phyloP scores from a whole-genome alignment of 2,113 vertebrate species.

The Tor tambroides region DNA sequence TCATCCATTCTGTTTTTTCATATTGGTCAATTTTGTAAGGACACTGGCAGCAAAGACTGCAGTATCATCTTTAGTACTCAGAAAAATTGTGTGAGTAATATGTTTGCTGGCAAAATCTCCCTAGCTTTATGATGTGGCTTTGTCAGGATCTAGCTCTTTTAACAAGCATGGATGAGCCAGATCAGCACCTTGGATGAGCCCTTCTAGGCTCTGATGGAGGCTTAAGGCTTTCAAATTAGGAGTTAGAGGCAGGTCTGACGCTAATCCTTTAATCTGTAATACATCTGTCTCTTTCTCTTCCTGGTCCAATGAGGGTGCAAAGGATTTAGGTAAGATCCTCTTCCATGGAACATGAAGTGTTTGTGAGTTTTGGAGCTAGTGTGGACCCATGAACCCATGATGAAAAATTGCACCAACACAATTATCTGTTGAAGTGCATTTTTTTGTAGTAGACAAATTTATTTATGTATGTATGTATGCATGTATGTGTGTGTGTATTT shows the following conservation, averaged over 20 bases:
- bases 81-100: not conserved
- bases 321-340: slow-evolving; percentile 21
- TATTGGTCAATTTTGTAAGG: not conserved
- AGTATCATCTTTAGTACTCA: not conserved
- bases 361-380: not conserved
- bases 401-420: not conserved
- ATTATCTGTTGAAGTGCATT: not conserved
- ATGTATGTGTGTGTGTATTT: no score
- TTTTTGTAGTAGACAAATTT: no score
- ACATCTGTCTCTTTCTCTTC: slow-evolving; percentile 44
- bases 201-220: slow-evolving; percentile 36
- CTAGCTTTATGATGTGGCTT: slow-evolving; percentile 29
- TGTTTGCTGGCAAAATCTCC: not conserved
- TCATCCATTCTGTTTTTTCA: not conserved
- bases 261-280: slow-evolving; percentile 61
- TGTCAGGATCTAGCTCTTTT: slow-evolving; percentile 3
- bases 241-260: slow-evolving; percentile 25
- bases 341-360: slow-evolving; percentile 7
- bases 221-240: slow-evolving; percentile 54
- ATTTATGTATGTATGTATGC: no score
- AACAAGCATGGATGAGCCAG: slow-evolving; percentile 31
- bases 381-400: not conserved
- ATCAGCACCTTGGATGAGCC: slow-evolving; percentile 52
- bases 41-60: not conserved
- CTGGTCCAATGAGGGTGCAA: slow-evolving; percentile 22